Evolutionary conservation across 92 coral and sea anemone species (phyloP), one percentile per base, ranked within the genome.

Genomic region (Paramuricea clavata): DNA sequence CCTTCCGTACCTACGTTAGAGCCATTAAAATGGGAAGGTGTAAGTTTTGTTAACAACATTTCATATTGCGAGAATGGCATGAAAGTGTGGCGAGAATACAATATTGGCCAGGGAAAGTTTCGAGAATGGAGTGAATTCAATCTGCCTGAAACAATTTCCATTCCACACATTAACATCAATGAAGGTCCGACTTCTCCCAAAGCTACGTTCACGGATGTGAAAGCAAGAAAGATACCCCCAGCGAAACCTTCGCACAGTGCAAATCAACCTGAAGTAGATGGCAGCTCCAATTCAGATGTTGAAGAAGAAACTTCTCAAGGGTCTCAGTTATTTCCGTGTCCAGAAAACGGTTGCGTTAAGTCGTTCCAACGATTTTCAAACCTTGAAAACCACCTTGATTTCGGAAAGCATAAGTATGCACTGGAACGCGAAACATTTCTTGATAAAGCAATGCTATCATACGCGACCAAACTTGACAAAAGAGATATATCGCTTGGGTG

Each of bases 301-400:
- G 61, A 52, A 52, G 61, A 52, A 52, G 42, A 57, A 57, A 76
- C 50, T 43, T 67, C 87, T 8, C 79, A 71, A 25, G 82, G 60
- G 30, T 76, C 73, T 43, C 25, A 61, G 41, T 50, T 71, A 12
- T 71, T 83, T 78, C 52, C 81, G 16, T 83, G 81, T 68, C 69
- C 81, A 21, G 87, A 83, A 71, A 62, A 83, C 5, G 87, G 82
- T 28, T 83, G 87, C 74, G 70, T 83, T 30, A 68, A 83, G 61
- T 23, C 87, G 61, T 83, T 83, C 67, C 81, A 83, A 42, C 69
- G 81, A 60, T 83, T 69, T 83, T 83, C 87, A 34, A 65, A 73
- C 62, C 87, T 83, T 60, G 77, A 69, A 43, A 83, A 69, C 49
- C 92, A 89, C 77, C 83, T 89, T 52, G 92, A 85, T 57, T 78